Percentiles rank a stretch among this genome's conserved stretches.
Evolutionary conservation across 2,888 invertebrate genomes (phyloP).

Genomic region (Noctua janthe): DNA sequence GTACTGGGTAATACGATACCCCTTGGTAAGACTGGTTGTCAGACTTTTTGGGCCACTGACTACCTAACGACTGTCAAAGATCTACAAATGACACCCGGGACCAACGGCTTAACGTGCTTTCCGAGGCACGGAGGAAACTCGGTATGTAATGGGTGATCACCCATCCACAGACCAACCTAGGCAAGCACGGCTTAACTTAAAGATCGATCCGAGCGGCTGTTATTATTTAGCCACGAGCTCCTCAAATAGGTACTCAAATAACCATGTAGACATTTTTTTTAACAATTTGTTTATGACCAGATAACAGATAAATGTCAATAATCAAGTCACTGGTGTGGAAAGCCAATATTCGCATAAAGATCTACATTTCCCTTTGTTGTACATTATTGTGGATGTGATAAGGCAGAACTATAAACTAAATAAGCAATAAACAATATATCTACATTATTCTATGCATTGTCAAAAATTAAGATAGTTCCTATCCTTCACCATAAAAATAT

Average conservation of each 20-base stretch:
- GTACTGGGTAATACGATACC: too few species aligned
- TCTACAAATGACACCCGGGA: too few species aligned
- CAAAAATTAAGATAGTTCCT: slow-evolving; percentile 4
- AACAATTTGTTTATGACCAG: neutral
- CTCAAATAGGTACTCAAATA: neutral
- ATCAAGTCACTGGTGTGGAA: neutral
- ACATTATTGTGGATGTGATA: slow-evolving; percentile 2
- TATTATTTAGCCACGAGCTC: too few species aligned
- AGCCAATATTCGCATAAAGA: slow-evolving; percentile 15
- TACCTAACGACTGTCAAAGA: too few species aligned
- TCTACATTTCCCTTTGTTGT: slow-evolving; percentile 35
- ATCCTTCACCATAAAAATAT: slow-evolving; percentile 19
- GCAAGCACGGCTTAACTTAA: too few species aligned
- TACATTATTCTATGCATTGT: neutral
- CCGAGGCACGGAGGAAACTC: too few species aligned
- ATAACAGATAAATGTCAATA: neutral
- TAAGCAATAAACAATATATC: slow-evolving; percentile 2
- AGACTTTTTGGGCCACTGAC: too few species aligned
- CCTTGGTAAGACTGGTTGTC: too few species aligned
- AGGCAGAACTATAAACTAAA: slow-evolving; percentile 13
- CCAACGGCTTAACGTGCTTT: too few species aligned
- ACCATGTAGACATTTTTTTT: neutral
- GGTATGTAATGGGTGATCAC: too few species aligned
- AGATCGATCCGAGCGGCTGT: too few species aligned
- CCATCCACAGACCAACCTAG: too few species aligned